Percentiles rank a stretch among this genome's conserved stretches.
These are phyloP conservation scores for Lampris megalopsis DNA, from an alignment of 2,113 vertebrate species.

Conservation along the genomic window DNA sequence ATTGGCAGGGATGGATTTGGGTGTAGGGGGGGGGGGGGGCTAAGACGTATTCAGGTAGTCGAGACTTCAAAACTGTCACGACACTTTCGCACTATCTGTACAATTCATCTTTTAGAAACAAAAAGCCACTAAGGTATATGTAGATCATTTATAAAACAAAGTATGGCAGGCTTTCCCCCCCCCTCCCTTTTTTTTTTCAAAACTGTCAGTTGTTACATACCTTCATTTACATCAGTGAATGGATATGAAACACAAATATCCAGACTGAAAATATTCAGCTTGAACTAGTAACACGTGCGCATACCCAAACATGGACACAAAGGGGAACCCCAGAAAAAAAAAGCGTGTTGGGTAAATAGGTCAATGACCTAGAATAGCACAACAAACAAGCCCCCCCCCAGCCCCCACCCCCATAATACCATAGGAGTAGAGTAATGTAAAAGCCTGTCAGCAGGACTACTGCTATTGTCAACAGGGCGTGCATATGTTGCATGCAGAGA, in stretches of 20 bases:
- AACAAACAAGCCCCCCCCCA: neutral
- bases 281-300: conserved; percentile 2
- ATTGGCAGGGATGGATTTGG: neutral
- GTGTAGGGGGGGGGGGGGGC: neutral
- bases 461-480: conserved; percentile 4
- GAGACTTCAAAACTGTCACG: neutral
- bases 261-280: neutral
- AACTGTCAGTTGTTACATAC: too few species aligned
- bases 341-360: conserved; percentile 57
- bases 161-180: too few species aligned
- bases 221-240: too few species aligned
- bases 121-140: too few species aligned
- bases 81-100: too few species aligned
- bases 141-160: too few species aligned
- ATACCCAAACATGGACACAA: conserved; percentile 8
- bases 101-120: too few species aligned
- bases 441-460: conserved; percentile 3
- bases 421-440: conserved; percentile 12
- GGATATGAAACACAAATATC: too few species aligned
- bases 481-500: neutral
- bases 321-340: neutral
- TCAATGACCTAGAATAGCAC: conserved; percentile 74
- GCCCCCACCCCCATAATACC: neutral
- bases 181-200: too few species aligned
- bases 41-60: neutral